These are phyloP conservation scores for Hoplias malabaricus DNA, from an alignment of 2,113 vertebrate species.

Conservation along the genomic window DNA sequence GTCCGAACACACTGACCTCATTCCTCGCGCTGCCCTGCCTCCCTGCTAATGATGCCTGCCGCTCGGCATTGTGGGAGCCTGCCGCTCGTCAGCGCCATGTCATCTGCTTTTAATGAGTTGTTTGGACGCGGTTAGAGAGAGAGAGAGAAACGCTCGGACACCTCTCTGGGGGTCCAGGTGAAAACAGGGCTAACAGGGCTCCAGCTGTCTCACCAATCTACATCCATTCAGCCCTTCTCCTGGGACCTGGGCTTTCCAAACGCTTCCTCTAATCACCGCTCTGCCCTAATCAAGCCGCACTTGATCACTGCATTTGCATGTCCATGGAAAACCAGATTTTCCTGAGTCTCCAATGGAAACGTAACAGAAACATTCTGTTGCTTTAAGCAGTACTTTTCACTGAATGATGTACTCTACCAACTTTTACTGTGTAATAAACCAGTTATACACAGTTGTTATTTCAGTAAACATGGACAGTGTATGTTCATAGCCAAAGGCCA, in stretches of 20 bases:
- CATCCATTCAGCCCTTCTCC: conserved; percentile 40
- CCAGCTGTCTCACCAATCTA: conserved; percentile 44
- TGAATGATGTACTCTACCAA: no score
- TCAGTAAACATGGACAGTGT: no score
- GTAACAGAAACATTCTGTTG: no score
- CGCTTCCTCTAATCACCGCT: conserved; percentile 23
- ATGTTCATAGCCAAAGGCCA: no score
- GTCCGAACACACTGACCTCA: conserved; percentile 40
- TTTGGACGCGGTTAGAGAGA: conserved; percentile 47
- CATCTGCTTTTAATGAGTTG: conserved; percentile 56
- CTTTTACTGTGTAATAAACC: no score
- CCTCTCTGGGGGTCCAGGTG: conserved; percentile 41
- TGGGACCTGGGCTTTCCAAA: conserved; percentile 27
- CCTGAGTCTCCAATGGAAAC: no score
- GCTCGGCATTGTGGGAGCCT: conserved; percentile 37
- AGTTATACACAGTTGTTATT: no score
- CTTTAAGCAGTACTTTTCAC: no score
- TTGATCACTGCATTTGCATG: conserved; percentile 24
- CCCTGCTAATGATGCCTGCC: conserved; percentile 44
- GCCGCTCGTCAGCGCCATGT: conserved; percentile 38
- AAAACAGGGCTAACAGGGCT: conserved; percentile 49
- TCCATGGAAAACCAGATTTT: no score
- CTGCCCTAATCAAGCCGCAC: conserved; percentile 25
- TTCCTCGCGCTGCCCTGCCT: conserved; percentile 51
- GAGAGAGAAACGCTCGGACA: conserved; percentile 39